phyloP scores from a whole-genome alignment of 2,797 vertebrate genomes.

The Enteromius mattozi region DNA sequence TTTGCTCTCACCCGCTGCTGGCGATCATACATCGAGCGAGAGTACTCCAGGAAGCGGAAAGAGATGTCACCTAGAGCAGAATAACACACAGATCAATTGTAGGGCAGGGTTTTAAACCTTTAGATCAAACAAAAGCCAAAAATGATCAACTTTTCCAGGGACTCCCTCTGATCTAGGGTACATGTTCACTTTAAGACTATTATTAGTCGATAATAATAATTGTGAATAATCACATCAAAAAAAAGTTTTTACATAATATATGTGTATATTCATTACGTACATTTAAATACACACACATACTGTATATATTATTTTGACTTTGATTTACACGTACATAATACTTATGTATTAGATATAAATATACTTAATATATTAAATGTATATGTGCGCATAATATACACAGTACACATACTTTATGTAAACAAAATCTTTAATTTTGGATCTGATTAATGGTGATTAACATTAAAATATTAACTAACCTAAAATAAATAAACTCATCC shows the following conservation, averaged over 20 bases:
- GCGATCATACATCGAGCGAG: constrained; percentile 74
- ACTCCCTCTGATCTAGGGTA: not conserved
- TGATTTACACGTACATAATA: too few species aligned
- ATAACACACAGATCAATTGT: not conserved
- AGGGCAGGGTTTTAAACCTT: not conserved
- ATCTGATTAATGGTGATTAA: not conserved
- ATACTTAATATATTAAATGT: not conserved
- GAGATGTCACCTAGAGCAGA: constrained; percentile 88
- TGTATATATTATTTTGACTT: not conserved
- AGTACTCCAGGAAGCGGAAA: constrained; percentile 91
- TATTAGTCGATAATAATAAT: not conserved
- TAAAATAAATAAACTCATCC: not conserved
- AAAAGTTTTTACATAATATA: too few species aligned
- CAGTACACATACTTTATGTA: not conserved
- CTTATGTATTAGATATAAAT: too few species aligned
- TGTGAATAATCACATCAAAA: not conserved
- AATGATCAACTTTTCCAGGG: not conserved
- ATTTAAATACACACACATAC: too few species aligned
- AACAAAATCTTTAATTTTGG: too few species aligned
- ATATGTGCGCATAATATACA: not conserved
- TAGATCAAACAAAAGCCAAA: not conserved
- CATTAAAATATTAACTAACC: too few species aligned
- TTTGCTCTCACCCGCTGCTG: constrained; percentile 70
- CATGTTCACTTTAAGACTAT: not conserved
- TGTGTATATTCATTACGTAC: too few species aligned